Evolutionary conservation across 2,113 vertebrate genomes (phyloP).

Genomic region (Nerophis lumbriciformis): DNA sequence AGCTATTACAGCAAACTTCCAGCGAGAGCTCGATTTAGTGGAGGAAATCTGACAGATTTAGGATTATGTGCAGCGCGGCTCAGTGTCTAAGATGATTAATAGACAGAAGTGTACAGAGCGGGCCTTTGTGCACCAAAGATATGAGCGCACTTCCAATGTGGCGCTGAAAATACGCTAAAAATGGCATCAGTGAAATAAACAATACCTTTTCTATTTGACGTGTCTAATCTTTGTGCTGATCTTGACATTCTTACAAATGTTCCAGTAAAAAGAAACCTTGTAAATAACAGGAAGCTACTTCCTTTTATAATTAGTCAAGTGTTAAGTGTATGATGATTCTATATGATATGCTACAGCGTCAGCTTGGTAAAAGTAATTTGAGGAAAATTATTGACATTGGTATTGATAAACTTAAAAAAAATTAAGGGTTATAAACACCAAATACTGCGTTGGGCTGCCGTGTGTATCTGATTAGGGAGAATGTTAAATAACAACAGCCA

Average conservation of each 20-base stretch:
- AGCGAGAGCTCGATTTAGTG: conserved; percentile 24
- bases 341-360: neutral
- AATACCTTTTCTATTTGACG: neutral
- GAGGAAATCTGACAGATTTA: conserved; percentile 35
- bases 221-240: neutral
- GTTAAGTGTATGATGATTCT: too few species aligned
- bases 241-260: too few species aligned
- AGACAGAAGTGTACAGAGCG: conserved; percentile 21
- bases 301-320: too few species aligned
- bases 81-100: conserved; percentile 29
- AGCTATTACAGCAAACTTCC: conserved; percentile 29
- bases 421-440: neutral
- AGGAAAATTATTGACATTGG: neutral
- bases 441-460: conserved; percentile 16
- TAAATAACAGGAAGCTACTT: too few species aligned
- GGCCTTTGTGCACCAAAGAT: neutral
- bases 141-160: neutral
- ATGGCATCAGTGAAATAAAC: neutral
- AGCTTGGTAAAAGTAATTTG: neutral
- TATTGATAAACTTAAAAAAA: neutral
- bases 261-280: too few species aligned
- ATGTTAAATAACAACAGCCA: conserved; percentile 53
- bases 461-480: conserved; percentile 56
- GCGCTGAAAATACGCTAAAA: neutral
- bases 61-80: conserved; percentile 14